phyloP scores from a whole-genome alignment of 2,113 vertebrate species.

The Morone saxatilis region DNA sequence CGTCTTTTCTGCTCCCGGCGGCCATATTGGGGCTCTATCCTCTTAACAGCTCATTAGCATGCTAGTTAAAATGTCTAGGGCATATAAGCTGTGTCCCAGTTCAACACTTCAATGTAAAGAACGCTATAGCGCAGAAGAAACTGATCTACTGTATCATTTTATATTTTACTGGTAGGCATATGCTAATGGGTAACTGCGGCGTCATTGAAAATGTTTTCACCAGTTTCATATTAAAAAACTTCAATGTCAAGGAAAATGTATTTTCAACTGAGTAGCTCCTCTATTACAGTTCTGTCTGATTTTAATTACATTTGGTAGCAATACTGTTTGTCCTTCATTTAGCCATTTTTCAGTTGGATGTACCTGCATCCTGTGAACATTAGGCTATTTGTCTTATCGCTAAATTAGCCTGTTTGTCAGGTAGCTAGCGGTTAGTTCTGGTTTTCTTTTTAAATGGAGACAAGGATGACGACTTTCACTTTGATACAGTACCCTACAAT shows the following conservation, averaged over 20 bases:
- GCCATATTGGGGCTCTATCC: background rate
- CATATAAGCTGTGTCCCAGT: background rate
- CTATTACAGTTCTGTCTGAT: background rate
- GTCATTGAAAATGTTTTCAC: background rate
- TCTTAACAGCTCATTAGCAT: conserved; percentile 12
- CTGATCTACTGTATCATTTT: background rate
- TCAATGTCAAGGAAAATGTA: background rate
- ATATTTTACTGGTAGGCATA: background rate
- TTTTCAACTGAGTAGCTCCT: background rate
- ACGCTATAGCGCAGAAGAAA: background rate
- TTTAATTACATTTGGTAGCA: too few species aligned
- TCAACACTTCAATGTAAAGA: background rate
- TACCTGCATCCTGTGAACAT: background rate
- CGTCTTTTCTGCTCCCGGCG: background rate
- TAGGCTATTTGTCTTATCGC: background rate
- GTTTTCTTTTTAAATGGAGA: background rate
- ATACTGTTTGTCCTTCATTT: background rate
- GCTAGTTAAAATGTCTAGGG: background rate
- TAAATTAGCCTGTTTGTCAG: background rate
- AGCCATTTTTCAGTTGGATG: background rate
- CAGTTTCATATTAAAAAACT: background rate
- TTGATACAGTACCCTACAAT: background rate
- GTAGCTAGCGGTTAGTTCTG: background rate
- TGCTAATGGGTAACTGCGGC: background rate
- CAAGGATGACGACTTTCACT: background rate